Evolutionary conservation across 2,888 invertebrate genomes (phyloP).

Genomic region (Melikaiella ostensackeni): DNA sequence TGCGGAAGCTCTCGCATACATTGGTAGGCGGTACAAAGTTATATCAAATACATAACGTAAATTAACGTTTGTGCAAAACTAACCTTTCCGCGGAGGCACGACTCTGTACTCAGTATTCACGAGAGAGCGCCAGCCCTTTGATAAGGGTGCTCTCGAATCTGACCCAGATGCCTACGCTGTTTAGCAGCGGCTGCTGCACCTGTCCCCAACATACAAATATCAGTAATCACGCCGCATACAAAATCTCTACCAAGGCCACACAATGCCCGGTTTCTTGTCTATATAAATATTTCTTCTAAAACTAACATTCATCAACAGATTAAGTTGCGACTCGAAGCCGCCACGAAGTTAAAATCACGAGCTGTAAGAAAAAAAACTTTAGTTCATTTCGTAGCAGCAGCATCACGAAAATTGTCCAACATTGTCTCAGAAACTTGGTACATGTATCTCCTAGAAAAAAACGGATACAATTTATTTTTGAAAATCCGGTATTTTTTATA

Average conservation of each 20-base stretch:
- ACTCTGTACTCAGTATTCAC: slow-evolving; percentile 75
- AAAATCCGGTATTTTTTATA: no score
- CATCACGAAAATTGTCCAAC: no score
- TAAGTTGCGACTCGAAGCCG: slow-evolving; percentile 8
- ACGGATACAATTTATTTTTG: no score
- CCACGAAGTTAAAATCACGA: slow-evolving; percentile 38
- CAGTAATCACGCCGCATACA: slow-evolving; percentile 53
- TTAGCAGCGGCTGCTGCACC: slow-evolving; percentile 92
- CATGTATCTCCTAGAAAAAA: no score
- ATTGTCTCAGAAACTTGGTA: no score
- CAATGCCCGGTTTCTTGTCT: slow-evolving; percentile 17
- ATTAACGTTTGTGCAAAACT: slow-evolving; percentile 72
- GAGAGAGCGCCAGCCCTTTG: slow-evolving; percentile 95
- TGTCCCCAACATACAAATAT: slow-evolving; percentile 80
- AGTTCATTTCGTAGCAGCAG: background rate
- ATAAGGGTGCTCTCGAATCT: slow-evolving; percentile 98
- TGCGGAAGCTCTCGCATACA: slow-evolving; percentile 54
- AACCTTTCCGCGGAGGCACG: slow-evolving; percentile 76
- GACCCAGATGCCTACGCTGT: slow-evolving; percentile 89
- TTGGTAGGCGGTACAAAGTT: slow-evolving; percentile 57
- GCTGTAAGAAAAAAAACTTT: slow-evolving; percentile 37
- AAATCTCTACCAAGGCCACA: slow-evolving; percentile 21
- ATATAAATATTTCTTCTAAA: slow-evolving; percentile 30
- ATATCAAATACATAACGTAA: slow-evolving; percentile 54
- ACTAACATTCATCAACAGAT: slow-evolving; percentile 34